These are phyloP conservation scores for Podocnemis expansa DNA, from an alignment of 2,113 vertebrate species.

Conservation along the genomic window DNA sequence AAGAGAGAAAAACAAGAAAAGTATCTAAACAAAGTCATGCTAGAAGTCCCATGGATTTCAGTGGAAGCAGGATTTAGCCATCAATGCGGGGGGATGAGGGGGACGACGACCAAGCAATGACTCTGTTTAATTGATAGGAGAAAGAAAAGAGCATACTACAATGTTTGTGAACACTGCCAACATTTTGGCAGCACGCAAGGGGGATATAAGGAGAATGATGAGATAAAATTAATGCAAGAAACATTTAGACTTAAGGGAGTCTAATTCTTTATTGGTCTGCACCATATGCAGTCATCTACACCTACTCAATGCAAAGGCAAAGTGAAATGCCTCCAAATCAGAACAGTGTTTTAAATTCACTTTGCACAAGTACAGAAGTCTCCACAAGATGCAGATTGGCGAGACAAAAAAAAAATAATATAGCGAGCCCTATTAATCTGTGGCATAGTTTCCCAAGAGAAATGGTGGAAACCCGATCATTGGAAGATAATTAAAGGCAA, in stretches of 20 bases:
- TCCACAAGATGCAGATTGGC: neutral
- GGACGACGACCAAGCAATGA: neutral
- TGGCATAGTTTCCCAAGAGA: neutral
- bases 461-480: constrained; percentile 33
- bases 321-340: neutral
- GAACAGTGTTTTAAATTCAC: neutral
- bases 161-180: neutral
- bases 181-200: neutral
- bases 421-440: neutral
- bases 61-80: neutral
- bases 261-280: neutral
- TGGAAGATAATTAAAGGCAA: constrained; percentile 5
- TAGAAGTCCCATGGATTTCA: neutral
- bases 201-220: neutral
- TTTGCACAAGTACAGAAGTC: neutral
- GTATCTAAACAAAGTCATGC: fast-evolving
- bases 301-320: neutral
- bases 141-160: neutral
- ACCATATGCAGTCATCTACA: neutral
- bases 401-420: neutral
- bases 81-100: neutral
- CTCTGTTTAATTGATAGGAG: neutral
- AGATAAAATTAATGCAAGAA: neutral
- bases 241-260: neutral
- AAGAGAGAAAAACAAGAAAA: neutral